Percentiles rank a stretch among this genome's conserved stretches.
phyloP scores from a whole-genome alignment of 2,888 invertebrate species.

The Drosophila meridiana region DNA sequence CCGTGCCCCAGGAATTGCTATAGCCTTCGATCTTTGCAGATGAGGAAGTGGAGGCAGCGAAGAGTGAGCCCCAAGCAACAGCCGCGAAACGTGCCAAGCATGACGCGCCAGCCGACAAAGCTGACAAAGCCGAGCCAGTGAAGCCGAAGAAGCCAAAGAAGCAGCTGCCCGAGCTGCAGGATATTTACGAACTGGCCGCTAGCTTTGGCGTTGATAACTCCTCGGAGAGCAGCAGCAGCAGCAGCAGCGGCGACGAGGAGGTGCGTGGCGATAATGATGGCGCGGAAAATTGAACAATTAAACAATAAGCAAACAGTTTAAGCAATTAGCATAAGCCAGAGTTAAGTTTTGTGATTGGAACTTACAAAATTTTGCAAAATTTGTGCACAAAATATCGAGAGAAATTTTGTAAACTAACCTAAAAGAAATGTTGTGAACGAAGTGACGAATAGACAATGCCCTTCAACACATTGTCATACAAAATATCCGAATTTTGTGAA shows the following conservation, averaged over 20 bases:
- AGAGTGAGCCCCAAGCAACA: background rate
- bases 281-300: too few relatives aligned
- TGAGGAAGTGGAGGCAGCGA: slow-evolving; percentile 48
- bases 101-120: too few relatives aligned
- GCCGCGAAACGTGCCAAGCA: slow-evolving; percentile 12
- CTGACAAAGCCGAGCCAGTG: too few relatives aligned
- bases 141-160: background rate
- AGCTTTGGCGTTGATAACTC: slow-evolving; percentile 13
- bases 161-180: slow-evolving; percentile 11
- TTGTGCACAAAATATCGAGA: background rate
- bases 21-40: slow-evolving; percentile 43
- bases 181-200: slow-evolving; percentile 45
- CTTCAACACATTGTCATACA: background rate
- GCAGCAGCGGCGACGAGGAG: slow-evolving; percentile 2
- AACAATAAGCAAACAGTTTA: background rate
- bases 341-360: background rate
- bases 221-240: slow-evolving; percentile 4
- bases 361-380: background rate
- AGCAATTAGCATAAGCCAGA: background rate
- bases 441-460: background rate
- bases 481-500: background rate
- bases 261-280: background rate
- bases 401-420: background rate
- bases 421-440: background rate
- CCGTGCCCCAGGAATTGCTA: background rate